A percentile compares a stretch with the other conserved stretches of the same genome.
Conservation (phyloP, 2,797 vertebrate species). For the Sus cebifrons region DNA sequence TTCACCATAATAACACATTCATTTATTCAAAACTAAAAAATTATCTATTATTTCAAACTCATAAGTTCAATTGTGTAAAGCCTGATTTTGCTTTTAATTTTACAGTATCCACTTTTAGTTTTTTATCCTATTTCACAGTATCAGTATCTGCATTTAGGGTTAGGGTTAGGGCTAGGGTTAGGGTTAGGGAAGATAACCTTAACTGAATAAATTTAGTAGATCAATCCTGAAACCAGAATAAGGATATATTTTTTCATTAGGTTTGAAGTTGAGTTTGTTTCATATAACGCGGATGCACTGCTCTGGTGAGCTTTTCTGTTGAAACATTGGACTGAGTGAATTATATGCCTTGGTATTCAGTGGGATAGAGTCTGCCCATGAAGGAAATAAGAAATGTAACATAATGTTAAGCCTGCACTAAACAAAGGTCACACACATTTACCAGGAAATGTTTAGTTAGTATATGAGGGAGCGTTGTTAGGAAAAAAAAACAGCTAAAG, state of each 20-base stretch:
- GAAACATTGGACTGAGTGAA: conserved; percentile 21
- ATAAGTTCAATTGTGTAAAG: background rate
- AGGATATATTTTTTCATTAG: conserved; percentile 40
- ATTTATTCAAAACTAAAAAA: conserved; percentile 26
- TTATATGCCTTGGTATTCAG: conserved; percentile 38
- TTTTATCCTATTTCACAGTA: background rate
- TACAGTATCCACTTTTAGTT: background rate
- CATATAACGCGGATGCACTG: background rate
- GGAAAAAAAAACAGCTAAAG: conserved; percentile 41
- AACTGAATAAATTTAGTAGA: background rate
- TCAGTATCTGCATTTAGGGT: background rate
- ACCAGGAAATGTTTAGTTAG: background rate
- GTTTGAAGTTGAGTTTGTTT: conserved; percentile 10
- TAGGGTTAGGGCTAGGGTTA: background rate
- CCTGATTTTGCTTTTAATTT: background rate
- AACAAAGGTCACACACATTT: conserved; percentile 51
- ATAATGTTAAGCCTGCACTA: conserved; percentile 8
- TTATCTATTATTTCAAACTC: background rate
- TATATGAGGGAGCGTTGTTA: background rate
- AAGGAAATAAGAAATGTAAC: conserved; percentile 67
- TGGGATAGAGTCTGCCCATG: conserved; percentile 39
- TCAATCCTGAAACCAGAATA: background rate
- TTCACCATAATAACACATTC: background rate
- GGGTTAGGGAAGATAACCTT: background rate
- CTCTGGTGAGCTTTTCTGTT: conserved; percentile 1